Evolutionary conservation across 1,140 invertebrate genomes (phyloP).

Genomic region (Oryzaephilus surinamensis): DNA sequence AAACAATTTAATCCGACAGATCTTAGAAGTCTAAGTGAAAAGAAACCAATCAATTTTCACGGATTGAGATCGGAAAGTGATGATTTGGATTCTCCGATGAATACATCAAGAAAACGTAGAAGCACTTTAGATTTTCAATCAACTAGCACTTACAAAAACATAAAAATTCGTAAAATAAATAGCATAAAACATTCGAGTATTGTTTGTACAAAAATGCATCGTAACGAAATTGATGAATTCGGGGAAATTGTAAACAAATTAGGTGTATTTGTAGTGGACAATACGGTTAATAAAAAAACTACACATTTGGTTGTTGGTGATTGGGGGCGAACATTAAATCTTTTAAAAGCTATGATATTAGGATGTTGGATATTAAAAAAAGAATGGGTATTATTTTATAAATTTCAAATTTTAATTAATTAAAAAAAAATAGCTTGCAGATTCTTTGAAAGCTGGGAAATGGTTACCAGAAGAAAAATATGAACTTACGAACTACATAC

Average conservation of each 20-base stretch:
- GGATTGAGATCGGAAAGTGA: no score
- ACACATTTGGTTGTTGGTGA: slow-evolving; percentile 44
- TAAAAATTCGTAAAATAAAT: slow-evolving; percentile 13
- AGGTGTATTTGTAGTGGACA: slow-evolving; percentile 38
- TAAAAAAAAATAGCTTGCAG: slow-evolving; percentile 27
- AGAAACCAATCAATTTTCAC: no score
- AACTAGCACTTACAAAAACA: background rate
- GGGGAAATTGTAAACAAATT: slow-evolving; percentile 38
- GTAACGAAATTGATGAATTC: slow-evolving; percentile 21
- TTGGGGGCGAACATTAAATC: slow-evolving; percentile 42
- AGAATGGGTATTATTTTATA: slow-evolving; percentile 39
- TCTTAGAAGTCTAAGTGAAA: no score
- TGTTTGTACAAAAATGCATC: slow-evolving; percentile 31
- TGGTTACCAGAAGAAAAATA: slow-evolving; percentile 44
- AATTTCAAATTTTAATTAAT: background rate
- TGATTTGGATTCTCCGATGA: no score
- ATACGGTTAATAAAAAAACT: slow-evolving; percentile 38
- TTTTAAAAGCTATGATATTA: slow-evolving; percentile 41
- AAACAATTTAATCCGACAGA: no score
- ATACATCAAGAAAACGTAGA: no score
- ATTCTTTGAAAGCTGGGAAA: slow-evolving; percentile 37
- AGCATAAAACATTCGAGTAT: slow-evolving; percentile 20
- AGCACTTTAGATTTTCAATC: slow-evolving; percentile 28
- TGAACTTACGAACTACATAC: slow-evolving; percentile 40
- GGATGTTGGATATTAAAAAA: slow-evolving; percentile 45